Base-by-base conservation (phyloP, 1,140 invertebrate genomes). In the Orchesella cincta region DNA sequence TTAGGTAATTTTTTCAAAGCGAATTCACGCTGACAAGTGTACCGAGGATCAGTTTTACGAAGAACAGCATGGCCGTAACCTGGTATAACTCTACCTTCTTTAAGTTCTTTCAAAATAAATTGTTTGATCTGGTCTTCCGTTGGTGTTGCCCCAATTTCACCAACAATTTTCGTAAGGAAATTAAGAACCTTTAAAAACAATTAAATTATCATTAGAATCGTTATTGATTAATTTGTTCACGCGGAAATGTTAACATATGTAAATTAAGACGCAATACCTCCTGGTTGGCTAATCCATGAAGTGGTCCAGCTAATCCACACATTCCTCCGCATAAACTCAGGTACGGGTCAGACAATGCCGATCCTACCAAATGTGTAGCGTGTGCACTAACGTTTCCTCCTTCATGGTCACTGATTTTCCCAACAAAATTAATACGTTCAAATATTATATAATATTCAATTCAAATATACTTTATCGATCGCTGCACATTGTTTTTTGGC, bases 61-160 rank as follows among this genome's bases (percentile, higher is more conserved):
- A 98, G 89, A 1, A 98, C 97, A 83, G 97, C 97, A 85, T 98
- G 97, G 12, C 97, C 97, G 84, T 98, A 98, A 31, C 97, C 97
- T 74, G 97, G 97, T 33, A 98, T 94, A 46, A 98, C 96, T 86
- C 96, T 93, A 81, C 97, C 96, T 62, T 92, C 92, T 86, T 98
- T 97, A 18, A 98, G 88, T 0, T 95, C 97, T 84, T 96, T 95
- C 93, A 94, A 94, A 83, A 98, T 93, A 86, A 95, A 98, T 18
- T 97, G 93, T 85, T 94, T 94, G 18, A 98, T 87, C 78, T 95
- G 89, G 0, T 97, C 93, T 84, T 97, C 94, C 26, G 91, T 91
- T 26, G 93, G 91, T 82, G 92, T 90, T 73, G 93, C 90, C 39
- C 93, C 93, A 31, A 98, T 88, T 82, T 94, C 91, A 77, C 90